Conservation (phyloP, 2,797 vertebrate species). For the Enteromius argenteus region DNA sequence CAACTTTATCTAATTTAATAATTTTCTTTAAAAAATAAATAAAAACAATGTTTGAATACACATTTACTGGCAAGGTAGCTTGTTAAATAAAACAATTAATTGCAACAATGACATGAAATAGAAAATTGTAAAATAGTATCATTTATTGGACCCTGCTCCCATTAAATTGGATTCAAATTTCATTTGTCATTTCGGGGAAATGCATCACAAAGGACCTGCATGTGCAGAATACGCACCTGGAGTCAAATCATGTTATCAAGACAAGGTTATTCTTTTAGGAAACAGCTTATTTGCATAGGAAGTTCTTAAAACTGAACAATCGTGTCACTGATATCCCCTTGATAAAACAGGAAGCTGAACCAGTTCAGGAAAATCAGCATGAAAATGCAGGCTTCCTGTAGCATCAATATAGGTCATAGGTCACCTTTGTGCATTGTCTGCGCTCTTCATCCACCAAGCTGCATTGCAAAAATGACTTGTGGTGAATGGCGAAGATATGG, state of each 20-base stretch:
- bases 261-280: constrained; percentile 9
- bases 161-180: constrained; percentile 1
- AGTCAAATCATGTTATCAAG: background rate
- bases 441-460: constrained; percentile 16
- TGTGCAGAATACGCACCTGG: background rate
- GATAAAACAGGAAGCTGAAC: constrained; percentile 44
- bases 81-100: background rate
- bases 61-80: background rate
- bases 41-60: background rate
- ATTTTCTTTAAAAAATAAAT: background rate
- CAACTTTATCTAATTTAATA: too few species aligned
- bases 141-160: too few species aligned
- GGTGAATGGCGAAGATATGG: constrained; percentile 29
- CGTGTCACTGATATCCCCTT: constrained; percentile 33
- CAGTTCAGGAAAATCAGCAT: constrained; percentile 45
- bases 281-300: constrained; percentile 4
- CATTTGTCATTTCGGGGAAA: background rate
- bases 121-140: background rate
- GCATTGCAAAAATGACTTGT: constrained; percentile 26
- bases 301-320: constrained; percentile 37
- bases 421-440: constrained; percentile 45
- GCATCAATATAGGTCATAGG: constrained; percentile 33
- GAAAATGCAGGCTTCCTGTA: constrained; percentile 37
- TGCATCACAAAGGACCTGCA: background rate
- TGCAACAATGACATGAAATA: background rate